Conservation (phyloP, 1,140 invertebrate species). For the Drosophila obscura region DNA sequence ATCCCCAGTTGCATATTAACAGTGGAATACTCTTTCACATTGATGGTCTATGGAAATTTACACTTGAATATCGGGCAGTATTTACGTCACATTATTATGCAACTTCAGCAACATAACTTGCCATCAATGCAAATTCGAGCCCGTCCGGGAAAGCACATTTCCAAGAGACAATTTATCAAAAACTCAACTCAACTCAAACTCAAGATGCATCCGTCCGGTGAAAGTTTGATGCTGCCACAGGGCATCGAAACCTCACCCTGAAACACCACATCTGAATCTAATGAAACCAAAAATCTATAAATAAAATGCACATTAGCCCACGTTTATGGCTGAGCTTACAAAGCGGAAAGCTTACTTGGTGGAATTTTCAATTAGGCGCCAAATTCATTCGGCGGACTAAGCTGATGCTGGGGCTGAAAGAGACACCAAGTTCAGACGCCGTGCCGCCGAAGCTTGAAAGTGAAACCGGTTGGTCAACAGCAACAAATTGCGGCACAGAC, state of each 20-base stretch:
- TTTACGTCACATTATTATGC: slow-evolving; percentile 72
- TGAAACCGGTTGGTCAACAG: slow-evolving; percentile 60
- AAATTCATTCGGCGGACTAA: slow-evolving; percentile 43
- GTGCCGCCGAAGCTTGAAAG: slow-evolving; percentile 49
- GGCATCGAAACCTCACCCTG: slow-evolving; percentile 20
- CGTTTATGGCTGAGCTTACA: slow-evolving; percentile 39
- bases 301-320: slow-evolving; percentile 76
- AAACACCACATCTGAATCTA: slow-evolving; percentile 27
- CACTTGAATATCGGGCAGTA: slow-evolving; percentile 49
- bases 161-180: slow-evolving; percentile 76
- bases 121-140: slow-evolving; percentile 44
- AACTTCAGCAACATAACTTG: slow-evolving; percentile 75
- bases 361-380: slow-evolving; percentile 76
- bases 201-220: slow-evolving; percentile 35
- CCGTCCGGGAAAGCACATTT: slow-evolving; percentile 57
- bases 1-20: slow-evolving; percentile 18
- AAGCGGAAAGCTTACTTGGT: slow-evolving; percentile 42
- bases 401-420: slow-evolving; percentile 18
- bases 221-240: slow-evolving; percentile 62
- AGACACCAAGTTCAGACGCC: slow-evolving; percentile 55
- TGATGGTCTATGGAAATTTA: slow-evolving; percentile 31
- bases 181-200: no score
- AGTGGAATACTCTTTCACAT: slow-evolving; percentile 13
- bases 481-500: slow-evolving; percentile 22
- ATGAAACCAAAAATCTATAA: slow-evolving; percentile 77